Base-by-base conservation (phyloP, 2,113 vertebrate species). In the Promerops cafer region DNA sequence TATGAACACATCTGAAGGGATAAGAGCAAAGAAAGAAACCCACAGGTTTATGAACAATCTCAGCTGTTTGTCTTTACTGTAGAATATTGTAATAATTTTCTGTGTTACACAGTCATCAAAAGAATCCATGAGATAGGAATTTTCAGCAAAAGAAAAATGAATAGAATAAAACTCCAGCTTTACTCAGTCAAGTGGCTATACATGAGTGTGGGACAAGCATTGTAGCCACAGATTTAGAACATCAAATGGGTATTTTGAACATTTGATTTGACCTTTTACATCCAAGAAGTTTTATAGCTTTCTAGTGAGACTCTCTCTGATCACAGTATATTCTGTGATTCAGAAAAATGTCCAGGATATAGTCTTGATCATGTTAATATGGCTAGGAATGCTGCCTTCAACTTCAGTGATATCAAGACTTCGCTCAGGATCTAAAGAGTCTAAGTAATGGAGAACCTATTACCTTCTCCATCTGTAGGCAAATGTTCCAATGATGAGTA, bases 1-100 rank as follows among this genome's bases (percentile, higher is more conserved):
- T 33, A 98, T 12, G 44, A 98, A 98, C 49, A 97, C 14, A 95
- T 98, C 98, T 98, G 96, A 81, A 90, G 83, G 77, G 79, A 95
- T 2, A 93, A 96, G 57, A 95, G 70, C 31, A 95, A 30, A 27
- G 2, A 71, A 40, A 81, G 45, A 44, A 87, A 66, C 8, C 15
- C 44, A 61, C 10, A 70, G 13, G 10, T 71, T 75, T 84, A 21
- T 21, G 11, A 92, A 44, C 14, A 74, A 45, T 35, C 33, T 78
- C 69, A 91, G 16, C 16, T 75, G 28, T 13, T 87, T 81, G 20
- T 12, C 37, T 54, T 94, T 65, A 70, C 33, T 63, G 13, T 33
- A 78, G 23, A 74, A 80, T 24, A 45, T 13, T 69, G 39, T 26
- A 53, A 61, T 21, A 4, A 53, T 65, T 69, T 83, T 60, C 31